Conservation (phyloP, 1,140 invertebrate genomes). For the Papilio machaon region DNA sequence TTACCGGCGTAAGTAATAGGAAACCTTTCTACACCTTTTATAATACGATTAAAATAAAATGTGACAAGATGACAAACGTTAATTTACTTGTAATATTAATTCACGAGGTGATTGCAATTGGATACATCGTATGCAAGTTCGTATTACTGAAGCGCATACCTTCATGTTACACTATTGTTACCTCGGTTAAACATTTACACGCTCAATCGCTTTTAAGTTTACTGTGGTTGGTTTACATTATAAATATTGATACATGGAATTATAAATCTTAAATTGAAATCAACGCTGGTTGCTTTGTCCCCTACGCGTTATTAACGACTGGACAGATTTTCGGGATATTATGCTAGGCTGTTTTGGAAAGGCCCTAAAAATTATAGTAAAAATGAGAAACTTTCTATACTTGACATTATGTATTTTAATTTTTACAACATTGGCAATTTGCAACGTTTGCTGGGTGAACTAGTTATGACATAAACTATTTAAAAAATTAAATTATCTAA, state of each 20-base stretch:
- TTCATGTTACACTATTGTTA: background rate
- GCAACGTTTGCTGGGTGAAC: background rate
- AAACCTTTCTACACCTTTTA: background rate
- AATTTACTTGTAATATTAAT: background rate
- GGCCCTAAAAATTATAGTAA: too few species aligned
- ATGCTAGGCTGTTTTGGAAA: too few species aligned
- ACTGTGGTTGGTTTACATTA: background rate
- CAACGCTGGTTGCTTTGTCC: background rate
- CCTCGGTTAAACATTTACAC: background rate
- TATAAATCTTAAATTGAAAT: background rate
- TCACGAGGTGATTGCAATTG: background rate
- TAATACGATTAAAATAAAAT: background rate
- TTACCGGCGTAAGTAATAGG: background rate
- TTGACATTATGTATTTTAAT: too few species aligned
- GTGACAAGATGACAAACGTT: background rate
- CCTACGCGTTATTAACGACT: too few species aligned
- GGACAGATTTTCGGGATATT: too few species aligned
- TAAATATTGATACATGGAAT: background rate
- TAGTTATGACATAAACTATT: background rate
- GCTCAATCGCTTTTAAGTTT: background rate
- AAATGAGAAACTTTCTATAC: too few species aligned
- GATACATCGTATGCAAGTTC: background rate
- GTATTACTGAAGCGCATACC: conserved; percentile 3
- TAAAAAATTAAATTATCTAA: background rate
- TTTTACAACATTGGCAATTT: too few species aligned